phyloP scores from a whole-genome alignment of 2,797 vertebrate genomes.

The Cyprinella venusta region DNA sequence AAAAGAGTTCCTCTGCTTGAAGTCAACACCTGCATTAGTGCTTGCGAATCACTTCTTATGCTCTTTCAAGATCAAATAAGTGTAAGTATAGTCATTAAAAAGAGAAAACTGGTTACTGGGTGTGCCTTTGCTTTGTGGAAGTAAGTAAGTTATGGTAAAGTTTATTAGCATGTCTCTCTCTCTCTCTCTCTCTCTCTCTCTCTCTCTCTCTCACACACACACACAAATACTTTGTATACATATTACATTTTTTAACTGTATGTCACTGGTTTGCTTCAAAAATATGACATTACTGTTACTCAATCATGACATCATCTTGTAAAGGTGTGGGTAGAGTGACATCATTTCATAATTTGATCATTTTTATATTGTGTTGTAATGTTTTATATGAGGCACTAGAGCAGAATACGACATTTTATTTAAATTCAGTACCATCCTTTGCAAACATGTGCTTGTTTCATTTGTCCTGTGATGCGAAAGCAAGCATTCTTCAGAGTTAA shows the following conservation, averaged over 20 bases:
- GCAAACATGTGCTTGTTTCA: neutral
- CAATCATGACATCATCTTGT: neutral
- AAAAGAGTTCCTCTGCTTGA: neutral
- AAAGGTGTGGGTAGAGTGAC: neutral
- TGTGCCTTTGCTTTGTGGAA: neutral
- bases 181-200: neutral
- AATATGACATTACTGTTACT: neutral
- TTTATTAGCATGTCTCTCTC: neutral
- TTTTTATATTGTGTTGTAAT: neutral
- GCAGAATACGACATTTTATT: neutral
- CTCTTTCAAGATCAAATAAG: neutral
- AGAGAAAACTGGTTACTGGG: neutral
- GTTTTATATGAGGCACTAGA: neutral
- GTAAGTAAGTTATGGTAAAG: neutral
- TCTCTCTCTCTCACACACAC: neutral
- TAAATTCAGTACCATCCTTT: neutral
- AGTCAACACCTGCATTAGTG: neutral
- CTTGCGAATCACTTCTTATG: neutral
- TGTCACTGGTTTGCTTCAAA: neutral
- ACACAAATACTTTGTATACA: no score
- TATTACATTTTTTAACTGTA: neutral
- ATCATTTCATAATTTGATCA: neutral
- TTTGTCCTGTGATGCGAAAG: slow-evolving; percentile 10
- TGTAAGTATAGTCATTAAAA: neutral
- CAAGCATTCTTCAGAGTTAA: slow-evolving; percentile 31